Percentiles rank a stretch among this genome's conserved stretches.
Conservation (phyloP, 2,888 invertebrate genomes). For the Polyploca ridens region DNA sequence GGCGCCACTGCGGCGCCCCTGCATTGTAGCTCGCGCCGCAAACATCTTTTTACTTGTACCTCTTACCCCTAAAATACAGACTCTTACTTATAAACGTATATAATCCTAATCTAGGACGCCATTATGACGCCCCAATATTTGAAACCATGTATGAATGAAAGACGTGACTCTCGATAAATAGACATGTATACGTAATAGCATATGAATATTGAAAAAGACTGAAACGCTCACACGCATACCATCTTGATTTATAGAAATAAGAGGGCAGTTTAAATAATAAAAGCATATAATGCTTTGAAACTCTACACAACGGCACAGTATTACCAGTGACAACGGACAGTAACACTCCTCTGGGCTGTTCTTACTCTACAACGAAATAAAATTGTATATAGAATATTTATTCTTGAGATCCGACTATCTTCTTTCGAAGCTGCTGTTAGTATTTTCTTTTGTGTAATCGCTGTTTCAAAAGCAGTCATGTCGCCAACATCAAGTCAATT, state of each 20-base stretch:
- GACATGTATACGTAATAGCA: too few relatives aligned
- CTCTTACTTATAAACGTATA: constrained; percentile 51
- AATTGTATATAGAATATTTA: constrained; percentile 71
- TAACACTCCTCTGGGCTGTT: constrained; percentile 47
- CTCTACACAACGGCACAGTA: too few relatives aligned
- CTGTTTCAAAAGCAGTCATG: background rate
- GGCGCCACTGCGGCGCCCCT: constrained; percentile 62
- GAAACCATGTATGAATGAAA: background rate
- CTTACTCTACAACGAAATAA: constrained; percentile 54
- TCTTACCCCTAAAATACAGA: constrained; percentile 42
- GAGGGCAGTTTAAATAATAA: too few relatives aligned
- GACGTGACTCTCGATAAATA: too few relatives aligned
- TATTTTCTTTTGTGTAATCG: constrained; percentile 34
- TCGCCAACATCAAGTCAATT: constrained; percentile 19
- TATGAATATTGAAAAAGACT: too few relatives aligned
- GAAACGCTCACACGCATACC: too few relatives aligned
- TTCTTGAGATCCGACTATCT: constrained; percentile 53
- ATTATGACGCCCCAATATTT: constrained; percentile 36
- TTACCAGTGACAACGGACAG: constrained; percentile 43
- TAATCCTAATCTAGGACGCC: constrained; percentile 56
- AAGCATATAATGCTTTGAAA: too few relatives aligned
- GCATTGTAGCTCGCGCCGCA: constrained; percentile 58
- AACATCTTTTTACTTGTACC: constrained; percentile 55
- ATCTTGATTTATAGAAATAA: too few relatives aligned
- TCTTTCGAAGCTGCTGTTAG: constrained; percentile 52